These are phyloP conservation scores for Dioctria linearis DNA, from an alignment of 2,888 invertebrate species.

Conservation along the genomic window DNA sequence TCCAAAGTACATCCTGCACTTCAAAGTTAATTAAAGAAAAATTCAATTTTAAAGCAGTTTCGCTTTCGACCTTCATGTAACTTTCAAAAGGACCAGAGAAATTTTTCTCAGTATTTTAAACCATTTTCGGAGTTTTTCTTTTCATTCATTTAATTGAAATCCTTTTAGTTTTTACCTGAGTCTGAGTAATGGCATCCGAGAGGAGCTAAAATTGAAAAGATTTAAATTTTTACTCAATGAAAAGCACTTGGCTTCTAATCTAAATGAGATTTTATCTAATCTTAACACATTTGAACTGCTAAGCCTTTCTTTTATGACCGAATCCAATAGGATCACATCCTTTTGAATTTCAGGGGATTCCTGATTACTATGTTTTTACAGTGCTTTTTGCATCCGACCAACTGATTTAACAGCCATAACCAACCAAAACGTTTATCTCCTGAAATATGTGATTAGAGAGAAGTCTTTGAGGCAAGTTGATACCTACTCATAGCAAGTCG, in stretches of 20 bases:
- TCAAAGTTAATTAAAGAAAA: no score
- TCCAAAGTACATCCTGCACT: no score
- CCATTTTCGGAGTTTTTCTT: no score
- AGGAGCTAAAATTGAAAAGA: background rate
- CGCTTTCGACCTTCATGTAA: no score
- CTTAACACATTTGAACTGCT: background rate
- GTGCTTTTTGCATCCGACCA: background rate
- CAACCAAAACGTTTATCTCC: background rate
- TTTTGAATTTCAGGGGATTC: background rate
- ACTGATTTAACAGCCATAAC: background rate
- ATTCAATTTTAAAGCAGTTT: no score
- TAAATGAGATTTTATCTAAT: constrained; percentile 8
- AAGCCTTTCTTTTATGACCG: background rate
- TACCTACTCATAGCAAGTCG: background rate
- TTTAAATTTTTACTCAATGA: background rate
- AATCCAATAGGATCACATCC: no score
- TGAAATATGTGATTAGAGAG: background rate
- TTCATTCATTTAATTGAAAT: no score
- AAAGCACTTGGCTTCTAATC: background rate
- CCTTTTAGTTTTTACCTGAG: background rate
- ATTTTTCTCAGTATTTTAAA: no score
- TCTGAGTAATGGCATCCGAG: background rate
- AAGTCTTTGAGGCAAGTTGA: constrained; percentile 14
- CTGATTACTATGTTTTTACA: background rate
- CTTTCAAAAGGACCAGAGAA: no score